These are phyloP conservation scores for Poeciliopsis prolifica DNA, from an alignment of 2,113 vertebrate species.

Conservation along the genomic window DNA sequence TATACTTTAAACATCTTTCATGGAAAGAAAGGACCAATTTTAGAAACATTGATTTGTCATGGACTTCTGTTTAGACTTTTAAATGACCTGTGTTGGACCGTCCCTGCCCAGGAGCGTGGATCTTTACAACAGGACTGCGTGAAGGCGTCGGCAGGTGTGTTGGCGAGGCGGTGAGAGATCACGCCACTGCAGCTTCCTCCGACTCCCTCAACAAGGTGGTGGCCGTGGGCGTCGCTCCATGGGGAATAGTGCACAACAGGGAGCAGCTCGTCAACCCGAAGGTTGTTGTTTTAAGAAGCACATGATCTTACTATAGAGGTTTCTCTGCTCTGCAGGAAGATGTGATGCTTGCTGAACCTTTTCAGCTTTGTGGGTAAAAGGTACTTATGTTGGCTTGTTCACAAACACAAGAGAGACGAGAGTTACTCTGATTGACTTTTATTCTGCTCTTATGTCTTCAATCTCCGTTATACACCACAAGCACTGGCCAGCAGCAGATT, in stretches of 20 bases:
- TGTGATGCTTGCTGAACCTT: no score
- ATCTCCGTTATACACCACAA: no score
- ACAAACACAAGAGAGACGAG: no score
- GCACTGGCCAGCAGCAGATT: no score
- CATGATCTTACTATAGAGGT: neutral
- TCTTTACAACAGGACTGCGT: conserved; percentile 84
- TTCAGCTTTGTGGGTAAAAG: no score
- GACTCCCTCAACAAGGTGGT: conserved; percentile 82
- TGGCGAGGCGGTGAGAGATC: conserved; percentile 88
- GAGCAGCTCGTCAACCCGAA: conserved; percentile 81
- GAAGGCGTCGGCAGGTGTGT: conserved; percentile 84
- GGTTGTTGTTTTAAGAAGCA: conserved; percentile 67
- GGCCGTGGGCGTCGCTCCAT: conserved; percentile 86
- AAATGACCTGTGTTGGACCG: neutral
- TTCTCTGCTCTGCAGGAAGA: neutral
- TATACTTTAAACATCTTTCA: no score
- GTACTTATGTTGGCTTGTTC: no score
- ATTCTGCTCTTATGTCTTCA: no score
- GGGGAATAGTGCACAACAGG: conserved; percentile 85
- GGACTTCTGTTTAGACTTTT: no score
- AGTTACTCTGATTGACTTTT: no score
- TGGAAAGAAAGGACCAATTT: no score
- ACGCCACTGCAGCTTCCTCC: conserved; percentile 80
- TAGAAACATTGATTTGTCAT: no score
- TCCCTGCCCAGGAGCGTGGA: conserved; percentile 84